phyloP scores from a whole-genome alignment of 2,113 vertebrate species.

The Neodon shergylaensis region DNA sequence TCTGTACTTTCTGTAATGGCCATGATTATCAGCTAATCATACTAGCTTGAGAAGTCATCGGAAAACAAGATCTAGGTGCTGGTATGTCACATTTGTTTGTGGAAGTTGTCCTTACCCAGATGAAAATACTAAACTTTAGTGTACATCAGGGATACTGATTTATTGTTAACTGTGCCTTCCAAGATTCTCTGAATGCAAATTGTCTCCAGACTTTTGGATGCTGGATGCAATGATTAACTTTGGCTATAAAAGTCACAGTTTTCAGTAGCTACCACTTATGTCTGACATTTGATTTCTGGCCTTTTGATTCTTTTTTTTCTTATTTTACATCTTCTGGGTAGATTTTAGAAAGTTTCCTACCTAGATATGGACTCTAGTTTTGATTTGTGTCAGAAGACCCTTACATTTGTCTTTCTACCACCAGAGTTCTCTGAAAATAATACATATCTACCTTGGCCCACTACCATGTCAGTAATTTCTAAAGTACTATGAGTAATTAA shows the following conservation, averaged over 20 bases:
- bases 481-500: neutral
- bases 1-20: neutral
- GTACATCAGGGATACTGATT: neutral
- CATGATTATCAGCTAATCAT: neutral
- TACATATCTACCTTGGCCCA: fast-evolving
- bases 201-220: neutral
- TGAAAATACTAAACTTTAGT: conserved; percentile 23
- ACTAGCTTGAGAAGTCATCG: neutral
- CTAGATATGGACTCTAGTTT: neutral
- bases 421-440: neutral
- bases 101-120: neutral
- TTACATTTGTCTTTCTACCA: neutral
- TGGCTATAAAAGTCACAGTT: neutral
- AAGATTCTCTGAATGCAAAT: conserved; percentile 3
- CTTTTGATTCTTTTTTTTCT: neutral
- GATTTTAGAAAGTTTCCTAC: neutral
- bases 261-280: neutral
- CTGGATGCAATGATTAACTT: neutral
- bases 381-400: neutral
- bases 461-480: neutral
- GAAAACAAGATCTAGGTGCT: neutral
- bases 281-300: neutral
- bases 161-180: conserved; percentile 7
- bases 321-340: neutral
- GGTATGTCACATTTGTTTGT: neutral